Conservation (phyloP, 2,888 invertebrate species). For the Magallana nippona region DNA sequence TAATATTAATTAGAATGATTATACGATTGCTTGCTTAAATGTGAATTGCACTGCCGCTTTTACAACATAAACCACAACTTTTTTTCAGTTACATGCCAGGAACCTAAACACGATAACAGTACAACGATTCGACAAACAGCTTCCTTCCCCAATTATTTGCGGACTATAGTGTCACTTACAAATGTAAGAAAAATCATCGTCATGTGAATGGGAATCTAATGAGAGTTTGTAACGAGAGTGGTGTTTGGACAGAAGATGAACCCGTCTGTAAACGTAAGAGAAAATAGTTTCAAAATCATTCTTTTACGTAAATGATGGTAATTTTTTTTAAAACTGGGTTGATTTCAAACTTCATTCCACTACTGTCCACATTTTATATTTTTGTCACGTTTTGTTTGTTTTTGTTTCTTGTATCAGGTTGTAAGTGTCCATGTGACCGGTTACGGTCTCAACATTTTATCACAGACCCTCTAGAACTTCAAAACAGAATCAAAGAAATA, state of each 20-base stretch:
- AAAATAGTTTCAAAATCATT: too few relatives aligned
- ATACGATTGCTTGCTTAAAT: too few relatives aligned
- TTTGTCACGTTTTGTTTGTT: background rate
- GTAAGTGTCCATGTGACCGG: background rate
- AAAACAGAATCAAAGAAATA: background rate
- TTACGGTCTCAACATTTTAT: background rate
- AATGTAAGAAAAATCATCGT: background rate
- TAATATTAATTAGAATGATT: too few relatives aligned
- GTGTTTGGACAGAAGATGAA: background rate
- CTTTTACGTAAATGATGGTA: too few relatives aligned
- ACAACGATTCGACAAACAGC: background rate
- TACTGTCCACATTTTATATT: too few relatives aligned
- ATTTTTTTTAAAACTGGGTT: too few relatives aligned
- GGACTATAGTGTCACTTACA: background rate
- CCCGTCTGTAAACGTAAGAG: conserved; percentile 9
- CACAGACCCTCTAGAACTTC: background rate
- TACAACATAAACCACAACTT: background rate
- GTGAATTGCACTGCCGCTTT: background rate
- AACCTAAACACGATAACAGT: background rate
- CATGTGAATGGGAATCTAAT: background rate
- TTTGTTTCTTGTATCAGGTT: background rate
- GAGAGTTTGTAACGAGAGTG: background rate
- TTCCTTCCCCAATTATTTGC: background rate
- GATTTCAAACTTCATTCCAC: too few relatives aligned
- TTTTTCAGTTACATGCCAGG: background rate